A percentile compares a stretch with the other conserved stretches of the same genome.
Conservation (phyloP, 2,888 invertebrate genomes). For the Dyspetes luteomarginatus region DNA sequence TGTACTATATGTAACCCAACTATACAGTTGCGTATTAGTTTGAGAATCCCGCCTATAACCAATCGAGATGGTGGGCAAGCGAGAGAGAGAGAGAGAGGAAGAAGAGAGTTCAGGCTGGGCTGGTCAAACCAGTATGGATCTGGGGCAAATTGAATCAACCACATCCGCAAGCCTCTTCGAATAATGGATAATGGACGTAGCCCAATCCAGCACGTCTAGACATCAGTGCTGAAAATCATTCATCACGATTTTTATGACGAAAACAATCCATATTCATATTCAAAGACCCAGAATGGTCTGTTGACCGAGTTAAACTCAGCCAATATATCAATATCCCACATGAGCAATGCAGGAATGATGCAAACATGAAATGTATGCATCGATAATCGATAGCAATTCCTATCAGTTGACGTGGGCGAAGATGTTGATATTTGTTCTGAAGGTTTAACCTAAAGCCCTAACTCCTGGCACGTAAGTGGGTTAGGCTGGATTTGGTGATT, state of each 20-base stretch:
- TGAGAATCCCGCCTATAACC: slow-evolving; percentile 17
- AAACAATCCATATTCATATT: slow-evolving; percentile 2
- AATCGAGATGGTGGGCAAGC: slow-evolving; percentile 20
- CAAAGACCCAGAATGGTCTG: not conserved
- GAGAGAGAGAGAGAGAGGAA: slow-evolving; percentile 8
- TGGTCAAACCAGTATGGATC: slow-evolving; percentile 35
- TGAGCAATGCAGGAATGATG: not conserved
- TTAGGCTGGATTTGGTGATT: slow-evolving; percentile 66
- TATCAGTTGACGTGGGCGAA: slow-evolving; percentile 48
- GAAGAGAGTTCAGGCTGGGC: slow-evolving; percentile 11
- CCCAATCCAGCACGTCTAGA: not conserved
- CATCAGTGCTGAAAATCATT: not conserved
- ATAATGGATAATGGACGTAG: slow-evolving; percentile 23
- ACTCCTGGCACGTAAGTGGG: slow-evolving; percentile 58
- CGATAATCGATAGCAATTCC: slow-evolving; percentile 59
- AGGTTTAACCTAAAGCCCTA: slow-evolving; percentile 42
- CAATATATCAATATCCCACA: not conserved
- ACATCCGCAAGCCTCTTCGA: slow-evolving; percentile 26
- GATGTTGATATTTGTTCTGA: slow-evolving; percentile 68
- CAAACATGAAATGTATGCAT: slow-evolving; percentile 44
- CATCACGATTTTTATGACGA: not conserved
- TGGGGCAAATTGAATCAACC: slow-evolving; percentile 41
- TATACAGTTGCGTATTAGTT: slow-evolving; percentile 36
- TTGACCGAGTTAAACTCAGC: not conserved
- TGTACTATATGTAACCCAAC: slow-evolving; percentile 23